Conservation (phyloP, 1,140 invertebrate genomes). For the Nasonia vitripennis region DNA sequence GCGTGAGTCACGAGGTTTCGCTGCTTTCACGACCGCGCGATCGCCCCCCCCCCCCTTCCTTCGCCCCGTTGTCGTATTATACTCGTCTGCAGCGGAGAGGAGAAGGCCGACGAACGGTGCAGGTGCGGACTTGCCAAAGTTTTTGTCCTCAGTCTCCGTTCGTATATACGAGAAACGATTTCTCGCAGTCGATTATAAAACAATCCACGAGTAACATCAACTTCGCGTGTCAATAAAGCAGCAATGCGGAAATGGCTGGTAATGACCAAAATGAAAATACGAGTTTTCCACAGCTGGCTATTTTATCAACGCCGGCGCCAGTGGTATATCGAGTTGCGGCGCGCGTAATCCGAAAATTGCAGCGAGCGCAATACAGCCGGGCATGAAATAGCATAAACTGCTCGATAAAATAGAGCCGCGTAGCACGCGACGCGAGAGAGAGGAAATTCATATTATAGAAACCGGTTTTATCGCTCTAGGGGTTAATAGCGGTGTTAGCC, state of each 20-base stretch:
- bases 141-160: no score
- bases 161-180: no score
- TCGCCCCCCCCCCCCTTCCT: no score
- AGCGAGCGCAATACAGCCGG: not conserved
- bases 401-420: not conserved
- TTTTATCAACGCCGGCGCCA: not conserved
- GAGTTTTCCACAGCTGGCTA: no score
- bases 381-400: not conserved
- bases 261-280: no score
- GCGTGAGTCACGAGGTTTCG: not conserved
- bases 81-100: no score
- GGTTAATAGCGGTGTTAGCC: conserved; percentile 9
- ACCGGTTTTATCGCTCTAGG: conserved; percentile 1
- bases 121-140: not conserved
- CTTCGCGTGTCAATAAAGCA: no score
- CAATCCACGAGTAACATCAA: no score
- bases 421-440: not conserved
- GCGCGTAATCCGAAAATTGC: not conserved
- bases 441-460: not conserved
- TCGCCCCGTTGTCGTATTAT: not conserved
- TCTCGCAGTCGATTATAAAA: no score
- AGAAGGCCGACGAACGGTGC: no score
- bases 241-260: no score
- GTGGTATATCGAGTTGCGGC: no score
- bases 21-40: not conserved